These are phyloP conservation scores for Armadillidium nasatum DNA, from an alignment of 1,140 invertebrate genomes.

Conservation along the genomic window DNA sequence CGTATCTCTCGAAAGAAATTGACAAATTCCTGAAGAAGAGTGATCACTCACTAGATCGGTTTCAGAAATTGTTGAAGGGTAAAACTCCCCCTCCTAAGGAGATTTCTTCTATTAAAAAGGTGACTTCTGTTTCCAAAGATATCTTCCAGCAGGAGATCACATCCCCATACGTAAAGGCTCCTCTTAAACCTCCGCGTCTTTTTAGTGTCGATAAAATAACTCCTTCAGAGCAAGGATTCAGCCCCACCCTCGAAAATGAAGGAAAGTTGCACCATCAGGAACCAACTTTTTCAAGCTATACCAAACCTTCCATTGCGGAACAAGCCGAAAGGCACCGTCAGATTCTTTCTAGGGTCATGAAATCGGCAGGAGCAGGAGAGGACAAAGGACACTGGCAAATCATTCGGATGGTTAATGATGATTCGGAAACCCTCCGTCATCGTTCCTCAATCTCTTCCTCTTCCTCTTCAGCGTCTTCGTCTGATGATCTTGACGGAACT, in stretches of 20 bases:
- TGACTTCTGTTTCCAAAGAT: background rate
- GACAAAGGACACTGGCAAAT: too few species aligned
- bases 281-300: background rate
- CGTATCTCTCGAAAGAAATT: slow-evolving; percentile 67
- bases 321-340: background rate
- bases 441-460: background rate
- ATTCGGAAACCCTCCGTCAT: background rate
- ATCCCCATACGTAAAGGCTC: too few species aligned
- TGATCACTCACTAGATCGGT: slow-evolving; percentile 79
- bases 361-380: background rate
- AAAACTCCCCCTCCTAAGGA: slow-evolving; percentile 9
- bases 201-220: too few species aligned
- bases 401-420: too few species aligned
- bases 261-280: too few species aligned
- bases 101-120: background rate
- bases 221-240: too few species aligned
- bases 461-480: too few species aligned
- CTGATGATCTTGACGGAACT: too few species aligned
- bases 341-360: background rate
- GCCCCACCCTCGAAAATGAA: too few species aligned
- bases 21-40: slow-evolving; percentile 71
- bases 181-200: too few species aligned
- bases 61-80: slow-evolving; percentile 56
- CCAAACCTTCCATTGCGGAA: background rate
- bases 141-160: too few species aligned